phyloP scores from a whole-genome alignment of 2,797 vertebrate genomes.

The Chaetodon trifasciatus region DNA sequence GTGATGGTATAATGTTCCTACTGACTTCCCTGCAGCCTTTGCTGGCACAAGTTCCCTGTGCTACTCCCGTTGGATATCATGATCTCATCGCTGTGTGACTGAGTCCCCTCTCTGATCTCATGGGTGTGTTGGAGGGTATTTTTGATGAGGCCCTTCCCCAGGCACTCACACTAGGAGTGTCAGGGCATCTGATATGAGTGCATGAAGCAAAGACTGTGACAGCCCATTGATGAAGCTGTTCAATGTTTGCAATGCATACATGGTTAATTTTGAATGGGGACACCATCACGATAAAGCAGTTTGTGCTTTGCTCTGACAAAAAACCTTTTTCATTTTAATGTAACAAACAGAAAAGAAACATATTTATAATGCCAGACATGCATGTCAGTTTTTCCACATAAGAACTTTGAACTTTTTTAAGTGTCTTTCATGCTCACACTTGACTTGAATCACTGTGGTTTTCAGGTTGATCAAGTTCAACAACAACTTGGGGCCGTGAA shows the following conservation, averaged over 20 bases:
- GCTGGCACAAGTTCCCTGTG: conserved; percentile 53
- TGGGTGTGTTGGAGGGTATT: conserved; percentile 78
- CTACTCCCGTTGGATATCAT: conserved; percentile 75
- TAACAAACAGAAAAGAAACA: no score
- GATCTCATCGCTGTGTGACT: conserved; percentile 83
- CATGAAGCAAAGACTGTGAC: conserved; percentile 56
- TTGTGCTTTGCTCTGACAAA: no score
- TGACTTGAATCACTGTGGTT: not conserved
- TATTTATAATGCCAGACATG: no score
- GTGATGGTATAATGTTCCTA: conserved; percentile 72
- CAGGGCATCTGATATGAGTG: conserved; percentile 68
- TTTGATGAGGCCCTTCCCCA: conserved; percentile 75
- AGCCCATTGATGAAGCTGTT: conserved; percentile 71
- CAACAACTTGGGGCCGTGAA: not conserved
- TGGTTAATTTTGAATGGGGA: conserved; percentile 46
- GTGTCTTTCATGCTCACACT: not conserved
- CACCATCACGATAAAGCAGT: not conserved
- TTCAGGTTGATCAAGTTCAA: conserved; percentile 32
- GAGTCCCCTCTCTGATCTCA: conserved; percentile 79
- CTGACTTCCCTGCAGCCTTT: conserved; percentile 68
- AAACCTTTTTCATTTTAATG: no score
- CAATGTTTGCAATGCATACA: conserved; percentile 54
- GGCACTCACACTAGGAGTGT: conserved; percentile 68
- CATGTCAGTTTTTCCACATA: not conserved
- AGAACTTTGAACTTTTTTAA: not conserved